Evolutionary conservation across 1,140 invertebrate genomes (phyloP), one percentile per base, ranked within the genome.

Genomic region (Aphidius gifuensis): DNA sequence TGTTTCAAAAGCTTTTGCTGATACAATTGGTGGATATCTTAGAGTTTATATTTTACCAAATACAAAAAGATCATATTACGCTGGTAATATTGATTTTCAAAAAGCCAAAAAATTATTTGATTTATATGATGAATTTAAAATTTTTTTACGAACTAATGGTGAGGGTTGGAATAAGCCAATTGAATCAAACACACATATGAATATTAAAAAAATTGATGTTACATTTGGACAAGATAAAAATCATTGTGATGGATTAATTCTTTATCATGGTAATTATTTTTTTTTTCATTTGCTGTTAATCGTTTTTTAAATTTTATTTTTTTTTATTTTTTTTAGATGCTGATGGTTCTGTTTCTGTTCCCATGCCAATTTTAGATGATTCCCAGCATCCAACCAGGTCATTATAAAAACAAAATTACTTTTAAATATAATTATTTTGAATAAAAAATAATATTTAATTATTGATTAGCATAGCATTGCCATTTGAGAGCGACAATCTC

Each of bases 21-120:
- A 87, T 62, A 76, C 75, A 6, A 71, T 83, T 58, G 82, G 77
- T 61, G 84, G 83, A 46, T 84, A 86, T 71, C 69, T 87, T 57
- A 77, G 80, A 56, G 79, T 77, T 62, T 81, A 84, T 65, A 72
- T 86, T 40, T 67, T 86, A 38, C 85, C 85, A 5, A 69, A 82
- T 3, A 82, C 82, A 4, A 80, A 80, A 66, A 82, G 83, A 64
- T 82, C 85, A 5, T 87, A 83, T 70, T 87, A 87, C 59, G 82
- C 85, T 9, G 86, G 85, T 1, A 83, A 83, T 60, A 77, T 86
- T 21, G 77, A 84, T 50, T 86, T 82, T 68, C 73, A 72, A 42
- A 81, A 80, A 61, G 82, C 82, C 42, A 78, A 77, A 64, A 76
- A 80, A 57, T 65, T 86, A 5, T 81, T 84, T 60, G 79, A 84